phyloP scores from a whole-genome alignment of 2,797 vertebrate species.

The Lepus oiostolus region DNA sequence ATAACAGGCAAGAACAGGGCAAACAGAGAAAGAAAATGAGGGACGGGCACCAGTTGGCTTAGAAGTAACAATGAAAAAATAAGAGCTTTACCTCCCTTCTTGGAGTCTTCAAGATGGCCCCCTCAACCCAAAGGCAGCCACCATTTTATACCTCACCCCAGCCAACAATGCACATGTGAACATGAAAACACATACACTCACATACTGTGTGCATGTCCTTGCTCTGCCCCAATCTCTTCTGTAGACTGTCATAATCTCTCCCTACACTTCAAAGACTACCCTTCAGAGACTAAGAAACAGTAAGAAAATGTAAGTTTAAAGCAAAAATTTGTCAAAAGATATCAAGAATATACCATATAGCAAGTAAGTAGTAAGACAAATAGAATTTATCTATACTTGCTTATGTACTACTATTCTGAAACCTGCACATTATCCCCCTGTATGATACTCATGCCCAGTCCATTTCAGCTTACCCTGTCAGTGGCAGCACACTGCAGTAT shows the following conservation, averaged over 20 bases:
- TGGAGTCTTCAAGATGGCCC: background rate
- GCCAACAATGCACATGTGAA: background rate
- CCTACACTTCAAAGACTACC: background rate
- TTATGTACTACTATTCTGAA: background rate
- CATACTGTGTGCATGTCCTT: background rate
- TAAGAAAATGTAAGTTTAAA: background rate
- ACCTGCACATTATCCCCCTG: background rate
- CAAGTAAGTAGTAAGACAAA: background rate
- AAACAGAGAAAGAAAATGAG: background rate
- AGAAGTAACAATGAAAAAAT: background rate
- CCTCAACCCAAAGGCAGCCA: background rate
- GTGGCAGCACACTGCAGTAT: background rate
- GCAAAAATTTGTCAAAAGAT: background rate
- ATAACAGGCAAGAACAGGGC: background rate
- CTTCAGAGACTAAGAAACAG: background rate
- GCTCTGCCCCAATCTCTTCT: background rate
- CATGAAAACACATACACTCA: background rate
- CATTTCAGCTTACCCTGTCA: background rate
- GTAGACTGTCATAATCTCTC: background rate
- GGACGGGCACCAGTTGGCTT: background rate
- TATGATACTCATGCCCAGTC: fast-evolving
- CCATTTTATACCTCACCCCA: background rate
- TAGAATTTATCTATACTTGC: background rate
- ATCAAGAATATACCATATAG: background rate
- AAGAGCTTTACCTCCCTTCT: background rate